Conservation (phyloP, 1,140 invertebrate genomes). For the Chionoecetes opilio region DNA sequence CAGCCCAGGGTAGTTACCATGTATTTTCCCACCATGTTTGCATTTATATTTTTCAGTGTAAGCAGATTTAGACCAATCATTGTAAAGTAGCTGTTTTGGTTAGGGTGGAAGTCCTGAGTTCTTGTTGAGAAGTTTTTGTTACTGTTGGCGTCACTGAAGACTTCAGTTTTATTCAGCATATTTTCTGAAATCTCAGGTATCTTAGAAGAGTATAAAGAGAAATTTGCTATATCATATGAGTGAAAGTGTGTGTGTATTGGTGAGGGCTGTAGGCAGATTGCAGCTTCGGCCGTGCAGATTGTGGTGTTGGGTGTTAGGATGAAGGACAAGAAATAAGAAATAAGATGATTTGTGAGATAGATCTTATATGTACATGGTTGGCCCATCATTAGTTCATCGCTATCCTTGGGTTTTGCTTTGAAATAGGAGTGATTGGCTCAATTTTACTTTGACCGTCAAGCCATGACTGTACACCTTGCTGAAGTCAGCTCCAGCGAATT, state of each 20-base stretch:
- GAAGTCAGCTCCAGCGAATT: background rate
- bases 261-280: background rate
- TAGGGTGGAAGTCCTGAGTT: background rate
- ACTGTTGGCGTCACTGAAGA: background rate
- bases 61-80: background rate
- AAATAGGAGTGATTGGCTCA: background rate
- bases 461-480: background rate
- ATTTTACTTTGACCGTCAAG: background rate
- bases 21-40: background rate
- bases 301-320: background rate
- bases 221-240: background rate
- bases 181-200: background rate
- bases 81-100: background rate
- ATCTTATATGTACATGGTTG: background rate
- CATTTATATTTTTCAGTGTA: conserved; percentile 22
- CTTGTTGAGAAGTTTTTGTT: background rate
- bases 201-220: background rate
- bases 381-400: background rate
- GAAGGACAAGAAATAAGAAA: too few species aligned
- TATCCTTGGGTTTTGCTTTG: background rate
- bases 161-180: background rate
- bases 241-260: background rate
- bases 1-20: background rate
- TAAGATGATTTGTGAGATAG: background rate
- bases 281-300: background rate